A percentile compares a stretch with the other conserved stretches of the same genome.
phyloP scores from a whole-genome alignment of 2,797 vertebrate species.

The Platyrinchus mystaceus region DNA sequence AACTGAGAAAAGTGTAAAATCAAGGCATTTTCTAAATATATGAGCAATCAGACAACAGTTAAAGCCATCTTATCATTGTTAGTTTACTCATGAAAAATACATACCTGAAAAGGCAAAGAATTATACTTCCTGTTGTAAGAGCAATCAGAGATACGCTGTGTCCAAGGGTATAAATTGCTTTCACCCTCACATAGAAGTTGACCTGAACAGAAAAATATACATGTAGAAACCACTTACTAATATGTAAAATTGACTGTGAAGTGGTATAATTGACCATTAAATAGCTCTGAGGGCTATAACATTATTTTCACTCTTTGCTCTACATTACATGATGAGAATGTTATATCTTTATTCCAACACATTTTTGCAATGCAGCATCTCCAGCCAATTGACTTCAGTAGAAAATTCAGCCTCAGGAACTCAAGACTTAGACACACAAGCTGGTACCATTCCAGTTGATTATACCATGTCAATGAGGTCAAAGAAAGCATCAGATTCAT shows the following conservation, averaged over 20 bases:
- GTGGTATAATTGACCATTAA: not conserved
- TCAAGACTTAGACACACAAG: not conserved
- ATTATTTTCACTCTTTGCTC: not conserved
- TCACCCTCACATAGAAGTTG: constrained; percentile 85
- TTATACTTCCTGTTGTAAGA: constrained; percentile 86
- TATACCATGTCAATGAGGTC: not conserved
- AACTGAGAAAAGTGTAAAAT: not conserved
- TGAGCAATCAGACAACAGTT: not conserved
- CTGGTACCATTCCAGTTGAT: not conserved
- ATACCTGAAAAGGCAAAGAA: constrained; percentile 90
- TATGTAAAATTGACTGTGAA: not conserved
- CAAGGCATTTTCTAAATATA: not conserved
- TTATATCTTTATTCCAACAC: not conserved
- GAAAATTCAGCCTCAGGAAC: not conserved
- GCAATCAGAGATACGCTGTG: constrained; percentile 88
- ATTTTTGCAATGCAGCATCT: not conserved
- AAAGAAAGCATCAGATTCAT: not conserved
- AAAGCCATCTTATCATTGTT: not conserved
- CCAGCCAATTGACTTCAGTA: not conserved
- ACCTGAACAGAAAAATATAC: constrained; percentile 68
- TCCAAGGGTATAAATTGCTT: constrained; percentile 88
- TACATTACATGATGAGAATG: not conserved
- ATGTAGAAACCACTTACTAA: not conserved
- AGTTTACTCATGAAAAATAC: not conserved
- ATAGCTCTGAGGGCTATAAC: not conserved